These are phyloP conservation scores for Luehdorfia chinensis DNA, from an alignment of 1,140 invertebrate species.

Conservation along the genomic window DNA sequence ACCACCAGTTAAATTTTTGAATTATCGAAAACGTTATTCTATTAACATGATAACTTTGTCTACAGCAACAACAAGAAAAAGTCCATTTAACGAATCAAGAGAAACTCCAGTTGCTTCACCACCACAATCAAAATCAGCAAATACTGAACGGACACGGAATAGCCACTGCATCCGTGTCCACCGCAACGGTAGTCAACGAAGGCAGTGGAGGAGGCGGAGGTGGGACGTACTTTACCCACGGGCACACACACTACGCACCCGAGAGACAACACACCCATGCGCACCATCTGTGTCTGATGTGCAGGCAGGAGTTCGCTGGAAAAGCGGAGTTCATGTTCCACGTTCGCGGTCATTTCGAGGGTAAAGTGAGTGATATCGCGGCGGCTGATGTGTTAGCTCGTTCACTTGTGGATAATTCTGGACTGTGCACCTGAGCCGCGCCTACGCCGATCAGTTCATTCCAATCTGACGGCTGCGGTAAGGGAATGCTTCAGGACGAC, in stretches of 20 bases:
- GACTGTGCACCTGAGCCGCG: slow-evolving; percentile 79
- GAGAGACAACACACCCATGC: slow-evolving; percentile 68
- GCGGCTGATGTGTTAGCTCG: slow-evolving; percentile 80
- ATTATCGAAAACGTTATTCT: no score
- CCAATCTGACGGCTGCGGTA: slow-evolving; percentile 51
- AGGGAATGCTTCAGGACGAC: slow-evolving; percentile 60
- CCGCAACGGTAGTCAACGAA: slow-evolving; percentile 65
- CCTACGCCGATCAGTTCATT: slow-evolving; percentile 54
- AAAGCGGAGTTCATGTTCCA: slow-evolving; percentile 85
- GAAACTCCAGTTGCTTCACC: slow-evolving; percentile 72
- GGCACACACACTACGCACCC: slow-evolving; percentile 72
- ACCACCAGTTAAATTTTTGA: no score
- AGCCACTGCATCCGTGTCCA: slow-evolving; percentile 58
- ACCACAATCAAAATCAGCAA: slow-evolving; percentile 76
- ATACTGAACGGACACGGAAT: slow-evolving; percentile 69
- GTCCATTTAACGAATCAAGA: slow-evolving; percentile 72
- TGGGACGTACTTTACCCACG: slow-evolving; percentile 59
- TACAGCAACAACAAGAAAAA: slow-evolving; percentile 55
- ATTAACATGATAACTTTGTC: not conserved
- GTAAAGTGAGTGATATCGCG: slow-evolving; percentile 78
- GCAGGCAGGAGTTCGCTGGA: slow-evolving; percentile 81
- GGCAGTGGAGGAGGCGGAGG: slow-evolving; percentile 39
- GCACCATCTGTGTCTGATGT: slow-evolving; percentile 81
- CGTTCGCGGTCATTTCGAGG: slow-evolving; percentile 81
- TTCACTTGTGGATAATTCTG: slow-evolving; percentile 80